A percentile compares a stretch with the other conserved stretches of the same genome.
phyloP scores from a whole-genome alignment of 2,113 vertebrate species.

The Phrynosoma blainvillii region DNA sequence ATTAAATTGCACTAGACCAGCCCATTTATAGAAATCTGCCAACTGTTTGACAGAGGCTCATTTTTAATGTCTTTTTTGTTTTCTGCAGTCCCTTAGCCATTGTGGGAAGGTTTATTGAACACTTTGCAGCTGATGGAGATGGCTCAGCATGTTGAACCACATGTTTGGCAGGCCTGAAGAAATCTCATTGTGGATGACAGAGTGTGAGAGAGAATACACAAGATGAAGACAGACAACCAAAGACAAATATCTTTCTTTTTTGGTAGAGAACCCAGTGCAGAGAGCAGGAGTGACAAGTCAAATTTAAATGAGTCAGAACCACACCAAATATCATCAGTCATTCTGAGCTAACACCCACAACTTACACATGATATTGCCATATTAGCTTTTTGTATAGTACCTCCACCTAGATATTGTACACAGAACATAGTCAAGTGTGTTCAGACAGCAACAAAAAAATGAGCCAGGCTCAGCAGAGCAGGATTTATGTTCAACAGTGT shows the following conservation, averaged over 20 bases:
- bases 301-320: conserved; percentile 1
- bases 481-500: no score
- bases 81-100: background rate
- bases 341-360: background rate
- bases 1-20: background rate
- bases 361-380: background rate
- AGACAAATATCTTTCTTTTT: background rate
- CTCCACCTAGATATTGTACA: background rate
- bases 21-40: background rate
- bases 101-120: background rate
- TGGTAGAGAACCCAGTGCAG: background rate
- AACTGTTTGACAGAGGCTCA: background rate
- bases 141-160: background rate
- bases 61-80: background rate
- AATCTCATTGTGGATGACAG: background rate
- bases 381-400: background rate
- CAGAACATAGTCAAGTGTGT: background rate
- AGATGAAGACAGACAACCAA: background rate
- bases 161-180: background rate
- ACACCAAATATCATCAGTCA: conserved; percentile 9
- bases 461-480: background rate
- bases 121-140: background rate
- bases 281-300: background rate
- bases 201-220: background rate
- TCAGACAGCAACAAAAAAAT: background rate